Conservation (phyloP, 2,113 vertebrate species). For the Rhea americana region DNA sequence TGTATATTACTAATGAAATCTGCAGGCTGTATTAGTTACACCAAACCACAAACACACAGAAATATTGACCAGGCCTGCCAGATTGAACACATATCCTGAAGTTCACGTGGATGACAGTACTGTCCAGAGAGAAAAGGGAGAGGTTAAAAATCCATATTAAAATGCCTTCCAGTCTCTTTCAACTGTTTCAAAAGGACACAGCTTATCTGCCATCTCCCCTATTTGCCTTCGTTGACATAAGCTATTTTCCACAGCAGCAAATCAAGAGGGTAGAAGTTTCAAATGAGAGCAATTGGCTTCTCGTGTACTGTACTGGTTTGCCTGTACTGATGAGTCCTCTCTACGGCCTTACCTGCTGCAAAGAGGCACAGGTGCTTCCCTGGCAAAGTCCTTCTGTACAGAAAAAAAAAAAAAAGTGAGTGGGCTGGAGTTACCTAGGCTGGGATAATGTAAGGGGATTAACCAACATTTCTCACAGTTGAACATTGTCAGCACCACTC, state of each 20-base stretch:
- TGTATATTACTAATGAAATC: not conserved
- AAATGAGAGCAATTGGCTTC: not conserved
- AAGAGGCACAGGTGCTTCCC: not conserved
- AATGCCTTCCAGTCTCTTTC: not conserved
- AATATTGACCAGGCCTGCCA: not conserved
- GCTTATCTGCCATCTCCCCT: not conserved
- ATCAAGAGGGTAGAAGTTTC: not conserved
- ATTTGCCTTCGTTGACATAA: not conserved
- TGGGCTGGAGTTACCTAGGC: not conserved
- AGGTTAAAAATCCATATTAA: slow-evolving; percentile 21
- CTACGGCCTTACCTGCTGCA: rapidly evolving
- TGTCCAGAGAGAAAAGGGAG: slow-evolving; percentile 10
- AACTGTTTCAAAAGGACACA: not conserved
- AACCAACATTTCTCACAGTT: not conserved
- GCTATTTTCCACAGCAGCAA: slow-evolving; percentile 2
- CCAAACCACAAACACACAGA: not conserved
- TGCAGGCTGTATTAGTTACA: not conserved
- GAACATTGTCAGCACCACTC: rapidly evolving
- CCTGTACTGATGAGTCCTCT: not conserved
- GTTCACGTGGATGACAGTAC: not conserved
- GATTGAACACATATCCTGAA: not conserved
- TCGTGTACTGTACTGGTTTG: not conserved
- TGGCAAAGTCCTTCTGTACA: rapidly evolving
- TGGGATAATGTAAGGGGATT: not conserved
- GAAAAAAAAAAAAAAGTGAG: not conserved